These are phyloP conservation scores for Nettapus auritus DNA, from an alignment of 2,113 vertebrate species.

Conservation along the genomic window DNA sequence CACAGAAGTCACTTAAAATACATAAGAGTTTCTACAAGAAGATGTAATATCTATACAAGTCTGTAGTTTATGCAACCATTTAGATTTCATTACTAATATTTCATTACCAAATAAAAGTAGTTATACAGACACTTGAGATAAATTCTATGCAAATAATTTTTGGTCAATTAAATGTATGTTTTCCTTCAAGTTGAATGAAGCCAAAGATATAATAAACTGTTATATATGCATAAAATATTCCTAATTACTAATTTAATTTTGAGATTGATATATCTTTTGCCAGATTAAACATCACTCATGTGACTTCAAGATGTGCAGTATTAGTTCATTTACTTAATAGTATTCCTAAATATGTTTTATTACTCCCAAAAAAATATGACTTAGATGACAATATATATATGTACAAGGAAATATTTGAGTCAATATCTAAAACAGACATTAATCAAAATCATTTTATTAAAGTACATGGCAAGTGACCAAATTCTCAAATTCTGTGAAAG, in stretches of 20 bases:
- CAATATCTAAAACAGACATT: not conserved
- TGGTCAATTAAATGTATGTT: not conserved
- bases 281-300: not conserved
- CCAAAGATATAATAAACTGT: not conserved
- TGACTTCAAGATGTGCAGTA: not conserved
- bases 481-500: not conserved
- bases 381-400: no score
- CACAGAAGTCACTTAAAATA: not conserved
- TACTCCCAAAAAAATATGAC: not conserved
- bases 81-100: not conserved
- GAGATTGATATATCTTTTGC: not conserved
- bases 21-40: not conserved
- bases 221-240: not conserved
- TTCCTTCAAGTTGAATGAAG: not conserved
- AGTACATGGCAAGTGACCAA: not conserved
- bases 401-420: not conserved
- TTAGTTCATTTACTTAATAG: not conserved
- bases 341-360: not conserved
- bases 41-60: not conserved
- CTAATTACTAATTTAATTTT: not conserved
- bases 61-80: not conserved
- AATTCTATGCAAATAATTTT: not conserved
- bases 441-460: not conserved
- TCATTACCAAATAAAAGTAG: not conserved
- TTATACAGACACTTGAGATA: not conserved